Conservation (phyloP, 2,797 vertebrate species). For the Scolopax rusticola region DNA sequence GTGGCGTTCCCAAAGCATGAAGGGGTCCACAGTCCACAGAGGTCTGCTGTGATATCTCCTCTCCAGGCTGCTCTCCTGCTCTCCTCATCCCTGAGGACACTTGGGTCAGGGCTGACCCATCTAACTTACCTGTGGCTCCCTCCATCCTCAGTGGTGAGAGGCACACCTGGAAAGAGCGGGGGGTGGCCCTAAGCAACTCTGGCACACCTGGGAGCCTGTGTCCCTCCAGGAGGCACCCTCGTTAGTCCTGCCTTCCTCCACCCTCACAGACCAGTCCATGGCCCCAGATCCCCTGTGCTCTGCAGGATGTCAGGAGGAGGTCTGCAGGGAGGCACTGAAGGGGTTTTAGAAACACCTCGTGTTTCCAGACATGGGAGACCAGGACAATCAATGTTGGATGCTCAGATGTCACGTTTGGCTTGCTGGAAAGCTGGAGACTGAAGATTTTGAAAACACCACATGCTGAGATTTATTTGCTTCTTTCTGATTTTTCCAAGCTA, state of each 20-base stretch:
- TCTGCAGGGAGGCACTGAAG: not conserved
- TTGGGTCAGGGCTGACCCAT: not conserved
- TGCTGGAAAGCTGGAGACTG: not conserved
- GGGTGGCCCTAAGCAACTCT: not conserved
- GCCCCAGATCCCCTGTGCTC: not conserved
- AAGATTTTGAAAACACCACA: not conserved
- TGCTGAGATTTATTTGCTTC: not conserved
- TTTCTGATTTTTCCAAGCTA: not conserved
- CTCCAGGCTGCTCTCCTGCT: no score
- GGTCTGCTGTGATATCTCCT: no score
- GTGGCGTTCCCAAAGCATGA: no score
- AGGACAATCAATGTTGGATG: not conserved
- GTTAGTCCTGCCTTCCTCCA: not conserved
- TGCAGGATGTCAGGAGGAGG: not conserved
- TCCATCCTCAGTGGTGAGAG: not conserved
- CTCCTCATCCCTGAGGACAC: not conserved
- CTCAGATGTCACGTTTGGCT: not conserved
- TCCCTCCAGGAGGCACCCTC: no score
- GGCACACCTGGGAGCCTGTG: not conserved
- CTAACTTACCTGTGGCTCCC: not conserved
- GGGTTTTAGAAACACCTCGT: not conserved
- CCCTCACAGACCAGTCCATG: fast-evolving
- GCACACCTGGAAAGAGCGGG: not conserved
- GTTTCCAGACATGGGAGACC: not conserved
- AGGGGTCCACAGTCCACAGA: no score